Evolutionary conservation across 2,797 vertebrate genomes (phyloP).

Genomic region (Poeciliopsis turneri): DNA sequence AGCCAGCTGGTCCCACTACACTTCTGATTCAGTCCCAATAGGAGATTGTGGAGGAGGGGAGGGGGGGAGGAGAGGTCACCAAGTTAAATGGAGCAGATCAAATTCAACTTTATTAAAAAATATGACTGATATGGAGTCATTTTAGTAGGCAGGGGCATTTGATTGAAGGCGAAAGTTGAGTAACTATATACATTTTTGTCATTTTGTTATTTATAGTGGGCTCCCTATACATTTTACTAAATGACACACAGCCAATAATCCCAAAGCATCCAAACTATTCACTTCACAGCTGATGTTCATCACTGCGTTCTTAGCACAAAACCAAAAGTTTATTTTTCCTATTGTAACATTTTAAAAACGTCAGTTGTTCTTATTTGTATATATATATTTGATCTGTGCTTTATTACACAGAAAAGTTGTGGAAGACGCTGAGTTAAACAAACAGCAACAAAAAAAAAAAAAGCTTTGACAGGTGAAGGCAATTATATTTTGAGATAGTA

Average conservation of each 20-base stretch:
- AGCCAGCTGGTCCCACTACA: neutral
- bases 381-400: neutral
- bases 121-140: neutral
- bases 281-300: too few species aligned
- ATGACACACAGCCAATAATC: too few species aligned
- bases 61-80: too few species aligned
- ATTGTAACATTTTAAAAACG: too few species aligned
- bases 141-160: neutral
- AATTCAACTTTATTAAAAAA: neutral
- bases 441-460: neutral
- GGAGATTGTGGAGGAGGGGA: too few species aligned
- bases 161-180: neutral
- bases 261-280: too few species aligned
- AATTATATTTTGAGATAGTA: too few species aligned
- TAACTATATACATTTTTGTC: too few species aligned
- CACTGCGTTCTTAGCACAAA: too few species aligned
- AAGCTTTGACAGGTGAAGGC: neutral
- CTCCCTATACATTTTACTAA: too few species aligned
- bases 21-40: neutral
- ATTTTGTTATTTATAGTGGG: too few species aligned
- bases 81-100: neutral
- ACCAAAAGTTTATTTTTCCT: too few species aligned
- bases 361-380: neutral
- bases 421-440: neutral
- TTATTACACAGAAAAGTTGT: neutral